Percentiles rank a stretch among this genome's conserved stretches.
Evolutionary conservation across 2,797 vertebrate genomes (phyloP).

Genomic region (Anguilla megastoma): DNA sequence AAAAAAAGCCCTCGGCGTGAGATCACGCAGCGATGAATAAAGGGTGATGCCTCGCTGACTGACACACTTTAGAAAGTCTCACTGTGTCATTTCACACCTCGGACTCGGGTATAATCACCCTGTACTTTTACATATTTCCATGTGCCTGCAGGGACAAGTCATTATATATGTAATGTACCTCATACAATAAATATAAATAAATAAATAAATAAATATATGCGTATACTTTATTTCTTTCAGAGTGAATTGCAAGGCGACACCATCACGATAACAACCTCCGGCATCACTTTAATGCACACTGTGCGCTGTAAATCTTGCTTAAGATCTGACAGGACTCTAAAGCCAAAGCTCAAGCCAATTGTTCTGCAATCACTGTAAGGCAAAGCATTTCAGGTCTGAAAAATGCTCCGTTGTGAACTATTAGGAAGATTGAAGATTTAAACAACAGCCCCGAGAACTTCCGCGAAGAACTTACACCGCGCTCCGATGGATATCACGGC

Average conservation of each 20-base stretch:
- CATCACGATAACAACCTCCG: not conserved
- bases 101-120: not conserved
- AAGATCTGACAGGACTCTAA: slow-evolving; percentile 8
- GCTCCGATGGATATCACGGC: not conserved
- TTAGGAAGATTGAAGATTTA: not conserved
- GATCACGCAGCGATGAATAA: not conserved
- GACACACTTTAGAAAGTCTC: not conserved
- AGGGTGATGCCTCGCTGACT: not conserved
- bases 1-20: not conserved
- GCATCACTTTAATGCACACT: not conserved
- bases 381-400: not conserved
- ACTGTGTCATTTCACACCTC: not conserved
- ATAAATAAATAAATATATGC: not conserved
- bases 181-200: not conserved
- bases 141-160: not conserved
- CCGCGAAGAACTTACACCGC: not conserved
- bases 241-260: not conserved
- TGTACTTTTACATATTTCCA: not conserved
- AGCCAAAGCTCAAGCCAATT: not conserved
- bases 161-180: not conserved
- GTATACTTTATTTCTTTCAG: not conserved
- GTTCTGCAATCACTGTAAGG: slow-evolving; percentile 8
- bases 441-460: not conserved
- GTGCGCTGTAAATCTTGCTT: slow-evolving; percentile 5
- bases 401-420: not conserved